Evolutionary conservation across 2,888 invertebrate genomes (phyloP).

Genomic region (Mechanitis messenoides): DNA sequence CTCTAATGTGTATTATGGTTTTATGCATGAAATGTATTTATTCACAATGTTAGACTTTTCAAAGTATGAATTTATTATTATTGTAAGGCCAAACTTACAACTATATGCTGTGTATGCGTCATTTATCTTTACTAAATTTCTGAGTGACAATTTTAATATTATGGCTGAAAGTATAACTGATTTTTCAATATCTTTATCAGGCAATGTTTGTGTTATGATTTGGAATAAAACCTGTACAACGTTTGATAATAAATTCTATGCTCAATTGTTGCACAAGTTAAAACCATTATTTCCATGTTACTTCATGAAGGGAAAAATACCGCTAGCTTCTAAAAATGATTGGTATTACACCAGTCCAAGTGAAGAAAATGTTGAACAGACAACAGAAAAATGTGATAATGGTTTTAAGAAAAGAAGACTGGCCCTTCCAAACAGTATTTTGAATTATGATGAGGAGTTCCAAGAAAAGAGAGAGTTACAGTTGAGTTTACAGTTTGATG

Average conservation of each 20-base stretch:
- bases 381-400: conserved; percentile 16
- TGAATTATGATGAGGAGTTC: conserved; percentile 52
- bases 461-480: conserved; percentile 38
- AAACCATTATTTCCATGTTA: conserved; percentile 44
- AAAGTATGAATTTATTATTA: conserved; percentile 45
- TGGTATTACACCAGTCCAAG: conserved; percentile 40
- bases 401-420: conserved; percentile 40
- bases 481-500: conserved; percentile 43
- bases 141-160: conserved; percentile 41
- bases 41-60: conserved; percentile 34
- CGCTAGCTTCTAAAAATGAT: conserved; percentile 36
- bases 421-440: conserved; percentile 34
- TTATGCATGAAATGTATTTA: conserved; percentile 31
- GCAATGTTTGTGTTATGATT: conserved; percentile 45
- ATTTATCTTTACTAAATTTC: conserved; percentile 43
- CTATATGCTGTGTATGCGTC: conserved; percentile 38
- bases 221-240: conserved; percentile 47
- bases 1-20: conserved; percentile 28
- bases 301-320: conserved; percentile 28
- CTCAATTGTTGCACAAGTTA: conserved; percentile 38
- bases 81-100: conserved; percentile 32
- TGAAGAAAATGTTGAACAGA: conserved; percentile 19
- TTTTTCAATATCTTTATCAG: conserved; percentile 32
- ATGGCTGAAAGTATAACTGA: conserved; percentile 30
- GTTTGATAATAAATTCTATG: conserved; percentile 53